phyloP scores from a whole-genome alignment of 92 coral and sea anemone species.

The Pocillopora grandis region DNA sequence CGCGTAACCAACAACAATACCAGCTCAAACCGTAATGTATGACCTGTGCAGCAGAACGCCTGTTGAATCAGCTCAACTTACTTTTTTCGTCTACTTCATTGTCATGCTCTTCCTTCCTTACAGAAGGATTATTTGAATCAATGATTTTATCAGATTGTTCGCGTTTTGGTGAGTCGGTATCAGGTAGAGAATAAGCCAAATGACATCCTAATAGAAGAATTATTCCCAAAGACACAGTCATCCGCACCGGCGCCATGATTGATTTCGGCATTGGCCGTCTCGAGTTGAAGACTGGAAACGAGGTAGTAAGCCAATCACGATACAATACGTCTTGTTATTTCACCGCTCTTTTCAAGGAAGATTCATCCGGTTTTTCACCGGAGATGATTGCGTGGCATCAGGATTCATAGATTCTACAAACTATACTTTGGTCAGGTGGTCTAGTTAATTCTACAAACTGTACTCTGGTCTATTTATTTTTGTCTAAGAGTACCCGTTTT shows the following conservation, averaged over 20 bases:
- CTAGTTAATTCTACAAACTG: background rate
- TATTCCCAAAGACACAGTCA: slow-evolving; percentile 27
- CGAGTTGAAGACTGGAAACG: slow-evolving; percentile 57
- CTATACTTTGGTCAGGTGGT: no score
- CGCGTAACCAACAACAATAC: background rate
- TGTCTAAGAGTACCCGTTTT: background rate
- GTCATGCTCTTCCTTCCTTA: background rate
- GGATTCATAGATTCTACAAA: no score
- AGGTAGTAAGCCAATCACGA: slow-evolving; percentile 63
- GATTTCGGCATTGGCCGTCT: slow-evolving; percentile 37
- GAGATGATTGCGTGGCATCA: no score
- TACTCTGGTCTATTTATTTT: background rate
- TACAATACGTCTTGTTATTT: slow-evolving; percentile 62
- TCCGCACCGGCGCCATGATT: slow-evolving; percentile 67
- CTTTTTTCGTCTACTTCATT: background rate
- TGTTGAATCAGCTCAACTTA: background rate
- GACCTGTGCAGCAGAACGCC: background rate
- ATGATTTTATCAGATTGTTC: background rate
- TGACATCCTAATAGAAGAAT: slow-evolving; percentile 16
- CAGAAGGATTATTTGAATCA: background rate
- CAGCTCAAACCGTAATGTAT: background rate
- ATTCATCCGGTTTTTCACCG: no score
- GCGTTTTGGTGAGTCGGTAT: background rate
- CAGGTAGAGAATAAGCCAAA: background rate
- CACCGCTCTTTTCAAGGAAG: background rate